Conservation (phyloP, 2,113 vertebrate genomes). For the Pseudopodoces humilis region DNA sequence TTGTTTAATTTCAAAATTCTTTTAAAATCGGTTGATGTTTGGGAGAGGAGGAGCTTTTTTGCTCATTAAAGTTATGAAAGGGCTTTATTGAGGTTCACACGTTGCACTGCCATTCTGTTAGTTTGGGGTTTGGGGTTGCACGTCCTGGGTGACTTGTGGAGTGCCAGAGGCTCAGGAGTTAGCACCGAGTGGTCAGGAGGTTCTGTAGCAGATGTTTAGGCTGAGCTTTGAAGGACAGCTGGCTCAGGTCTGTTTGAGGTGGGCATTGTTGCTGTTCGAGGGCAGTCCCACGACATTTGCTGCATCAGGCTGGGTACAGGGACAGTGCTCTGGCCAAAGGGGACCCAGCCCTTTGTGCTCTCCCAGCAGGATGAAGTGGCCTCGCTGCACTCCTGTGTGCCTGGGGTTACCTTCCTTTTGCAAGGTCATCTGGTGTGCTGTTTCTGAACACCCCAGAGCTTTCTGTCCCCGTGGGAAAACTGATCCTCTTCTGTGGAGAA, state of each 20-base stretch:
- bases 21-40: not conserved
- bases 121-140: not conserved
- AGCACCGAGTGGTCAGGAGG: not conserved
- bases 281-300: accelerated
- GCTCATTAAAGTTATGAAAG: not conserved
- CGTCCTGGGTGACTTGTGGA: not conserved
- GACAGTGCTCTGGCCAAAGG: not conserved
- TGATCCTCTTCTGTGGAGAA: not conserved
- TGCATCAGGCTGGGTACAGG: accelerated
- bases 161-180: not conserved
- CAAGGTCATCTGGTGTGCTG: accelerated
- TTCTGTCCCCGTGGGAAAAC: not conserved
- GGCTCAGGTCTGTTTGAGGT: not conserved
- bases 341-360: accelerated
- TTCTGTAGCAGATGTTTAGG: not conserved
- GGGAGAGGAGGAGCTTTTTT: not conserved
- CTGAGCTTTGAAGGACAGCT: not conserved
- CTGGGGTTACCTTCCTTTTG: not conserved
- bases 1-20: not conserved
- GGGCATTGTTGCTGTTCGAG: accelerated
- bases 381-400: accelerated
- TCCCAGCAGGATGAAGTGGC: not conserved
- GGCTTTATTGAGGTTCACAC: accelerated
- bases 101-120: not conserved
- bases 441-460: not conserved